A percentile compares a stretch with the other conserved stretches of the same genome.
These are phyloP conservation scores for Octomys mimax DNA, from an alignment of 2,797 vertebrate species.

Conservation along the genomic window DNA sequence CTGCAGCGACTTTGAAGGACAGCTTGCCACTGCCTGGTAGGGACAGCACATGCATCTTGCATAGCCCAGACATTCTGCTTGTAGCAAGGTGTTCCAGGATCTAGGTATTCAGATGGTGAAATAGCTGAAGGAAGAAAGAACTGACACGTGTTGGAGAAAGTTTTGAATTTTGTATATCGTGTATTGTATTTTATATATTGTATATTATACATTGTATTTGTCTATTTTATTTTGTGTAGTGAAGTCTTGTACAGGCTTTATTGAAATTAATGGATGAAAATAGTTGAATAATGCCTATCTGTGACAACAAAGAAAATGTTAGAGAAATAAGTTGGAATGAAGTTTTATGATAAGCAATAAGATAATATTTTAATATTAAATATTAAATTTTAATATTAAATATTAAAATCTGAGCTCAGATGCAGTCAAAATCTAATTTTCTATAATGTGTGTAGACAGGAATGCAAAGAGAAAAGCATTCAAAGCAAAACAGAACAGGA, in stretches of 20 bases:
- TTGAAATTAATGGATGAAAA: constrained; percentile 4
- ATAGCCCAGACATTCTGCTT: neutral
- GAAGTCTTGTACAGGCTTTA: neutral
- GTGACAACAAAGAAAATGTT: neutral
- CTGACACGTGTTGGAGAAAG: neutral
- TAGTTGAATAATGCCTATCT: neutral
- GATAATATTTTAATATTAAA: neutral
- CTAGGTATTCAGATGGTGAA: neutral
- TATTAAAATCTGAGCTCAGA: neutral
- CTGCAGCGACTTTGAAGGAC: neutral
- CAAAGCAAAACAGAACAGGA: neutral
- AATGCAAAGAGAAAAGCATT: neutral
- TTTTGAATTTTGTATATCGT: neutral
- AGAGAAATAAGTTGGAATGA: neutral
- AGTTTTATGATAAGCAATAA: neutral
- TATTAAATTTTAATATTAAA: neutral
- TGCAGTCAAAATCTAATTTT: neutral
- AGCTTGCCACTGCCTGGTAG: neutral
- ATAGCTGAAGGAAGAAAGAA: neutral
- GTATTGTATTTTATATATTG: too few relatives aligned
- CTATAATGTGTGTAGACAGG: neutral
- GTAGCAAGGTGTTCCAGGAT: neutral
- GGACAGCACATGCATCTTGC: neutral
- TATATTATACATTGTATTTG: too few relatives aligned
- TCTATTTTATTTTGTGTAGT: neutral